Conservation (phyloP, 1,140 invertebrate species). For the Sitodiplosis mosellana region DNA sequence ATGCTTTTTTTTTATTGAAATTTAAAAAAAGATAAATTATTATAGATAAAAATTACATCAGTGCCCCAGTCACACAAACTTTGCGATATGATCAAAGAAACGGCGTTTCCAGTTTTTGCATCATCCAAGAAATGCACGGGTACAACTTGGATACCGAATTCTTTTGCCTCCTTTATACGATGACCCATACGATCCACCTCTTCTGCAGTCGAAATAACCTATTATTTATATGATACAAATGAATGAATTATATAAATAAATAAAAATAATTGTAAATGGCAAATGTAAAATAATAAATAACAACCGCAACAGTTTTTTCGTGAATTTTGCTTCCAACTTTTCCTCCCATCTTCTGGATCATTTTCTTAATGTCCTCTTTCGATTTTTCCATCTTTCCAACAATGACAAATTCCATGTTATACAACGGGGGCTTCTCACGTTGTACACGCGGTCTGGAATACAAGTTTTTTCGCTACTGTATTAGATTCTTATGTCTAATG, state of each 20-base stretch:
- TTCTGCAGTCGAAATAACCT: constrained; percentile 51
- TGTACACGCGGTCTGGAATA: constrained; percentile 35
- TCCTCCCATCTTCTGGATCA: constrained; percentile 59
- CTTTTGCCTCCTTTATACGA: constrained; percentile 47
- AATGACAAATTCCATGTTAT: constrained; percentile 64
- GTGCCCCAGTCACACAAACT: constrained; percentile 66
- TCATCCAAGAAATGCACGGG: constrained; percentile 57
- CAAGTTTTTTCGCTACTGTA: not conserved
- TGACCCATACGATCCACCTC: constrained; percentile 48
- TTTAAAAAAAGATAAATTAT: constrained; percentile 2
- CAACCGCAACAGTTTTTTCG: constrained; percentile 45
- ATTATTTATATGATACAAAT: too few relatives aligned
- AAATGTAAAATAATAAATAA: too few relatives aligned
- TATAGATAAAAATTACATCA: constrained; percentile 27
- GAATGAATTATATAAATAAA: too few relatives aligned
- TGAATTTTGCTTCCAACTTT: constrained; percentile 44
- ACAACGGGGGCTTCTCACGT: constrained; percentile 41
- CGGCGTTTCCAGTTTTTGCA: constrained; percentile 34
- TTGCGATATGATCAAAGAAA: constrained; percentile 47
- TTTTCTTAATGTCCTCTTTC: constrained; percentile 44
- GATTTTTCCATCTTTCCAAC: constrained; percentile 36
- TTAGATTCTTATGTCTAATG: not conserved
- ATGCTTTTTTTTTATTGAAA: too few relatives aligned
- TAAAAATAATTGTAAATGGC: too few relatives aligned
- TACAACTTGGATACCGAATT: constrained; percentile 59